A percentile compares a stretch with the other conserved stretches of the same genome.
phyloP scores from a whole-genome alignment of 2,797 vertebrate species.

The Oreochromis grahami region DNA sequence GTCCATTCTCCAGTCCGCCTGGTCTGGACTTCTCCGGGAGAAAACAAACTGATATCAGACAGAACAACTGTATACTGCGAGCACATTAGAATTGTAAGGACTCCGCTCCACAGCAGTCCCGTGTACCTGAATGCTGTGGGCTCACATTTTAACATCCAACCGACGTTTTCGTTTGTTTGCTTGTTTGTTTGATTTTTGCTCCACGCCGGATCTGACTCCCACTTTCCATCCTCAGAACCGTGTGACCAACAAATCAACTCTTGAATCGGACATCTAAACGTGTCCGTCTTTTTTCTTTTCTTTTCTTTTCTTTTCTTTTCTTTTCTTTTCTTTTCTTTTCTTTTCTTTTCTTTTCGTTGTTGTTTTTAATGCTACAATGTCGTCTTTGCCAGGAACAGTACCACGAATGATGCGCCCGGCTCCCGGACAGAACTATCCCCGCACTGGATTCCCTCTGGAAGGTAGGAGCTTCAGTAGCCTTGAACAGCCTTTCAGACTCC shows the following conservation, averaged over 20 bases:
- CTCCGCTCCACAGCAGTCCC: neutral
- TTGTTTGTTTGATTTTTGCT: neutral
- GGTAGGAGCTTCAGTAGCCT: slow-evolving; percentile 67
- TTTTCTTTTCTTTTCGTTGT: neutral
- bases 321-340: neutral
- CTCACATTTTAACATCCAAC: neutral
- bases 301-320: neutral
- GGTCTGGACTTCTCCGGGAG: slow-evolving; percentile 65
- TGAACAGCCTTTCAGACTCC: neutral
- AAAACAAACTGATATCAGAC: slow-evolving; percentile 5
- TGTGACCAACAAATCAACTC: slow-evolving; percentile 9
- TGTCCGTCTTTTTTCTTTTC: neutral
- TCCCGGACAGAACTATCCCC: slow-evolving; percentile 87
- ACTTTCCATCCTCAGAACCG: neutral
- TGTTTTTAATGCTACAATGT: slow-evolving; percentile 36
- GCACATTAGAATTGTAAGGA: neutral
- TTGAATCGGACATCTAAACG: slow-evolving; percentile 25
- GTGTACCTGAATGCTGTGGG: neutral
- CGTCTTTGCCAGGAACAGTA: slow-evolving; percentile 81
- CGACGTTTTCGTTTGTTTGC: neutral
- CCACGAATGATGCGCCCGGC: slow-evolving; percentile 88
- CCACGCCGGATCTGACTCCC: neutral
- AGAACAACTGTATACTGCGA: neutral
- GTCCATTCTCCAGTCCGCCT: slow-evolving; percentile 50
- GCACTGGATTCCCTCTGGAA: slow-evolving; percentile 89